Base-by-base conservation (phyloP, 2,888 invertebrate species). In the Athalia rosae region DNA sequence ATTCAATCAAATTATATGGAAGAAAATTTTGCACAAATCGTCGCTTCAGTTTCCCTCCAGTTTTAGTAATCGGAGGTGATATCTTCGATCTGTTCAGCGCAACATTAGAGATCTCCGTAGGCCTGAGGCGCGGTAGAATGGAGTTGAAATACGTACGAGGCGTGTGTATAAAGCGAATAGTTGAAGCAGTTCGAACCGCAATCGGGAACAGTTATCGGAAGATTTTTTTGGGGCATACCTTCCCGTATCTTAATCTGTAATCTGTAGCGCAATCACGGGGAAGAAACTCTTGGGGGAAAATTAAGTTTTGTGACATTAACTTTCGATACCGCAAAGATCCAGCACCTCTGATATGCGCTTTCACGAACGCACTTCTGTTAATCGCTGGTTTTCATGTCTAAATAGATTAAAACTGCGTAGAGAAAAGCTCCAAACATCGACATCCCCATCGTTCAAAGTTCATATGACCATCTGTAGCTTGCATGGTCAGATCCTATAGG, bases 241-340 rank as follows among this genome's bases (percentile, higher is more conserved):
- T 58, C 45, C 13, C 47, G 45, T 71, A 58, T 71, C 71, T 43
- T 9, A 59, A 71, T 71, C 56, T 45, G 11, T 7, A 58, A 71
- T 45, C 45, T 41, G 58, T 28, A 28, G 28, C 28, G 28, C 28
- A 28, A 28, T 28, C 28, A 28, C 28, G 28, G 45, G 71, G n/a
- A 45, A 45, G 45, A 1, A 59, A 71, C 56, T 59, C 71, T 58
- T 41, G 45, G 45, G 47, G 7, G 58, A 58, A 71, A 13, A 56
- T 13, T 41, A 11, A 48, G 9, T 28, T 41, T 53, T 5, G 13
- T 41, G 50, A 50, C 43, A 11, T 1, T 59, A 71, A 71, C 71
- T 71, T 59, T 45, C 45, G 56, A 58, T 47, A n/a, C 43, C 56
- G 15, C 47, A 47, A 43, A 56, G 71, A 71, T 71, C 45, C 58